Percentiles rank a stretch among this genome's conserved stretches.
phyloP scores from a whole-genome alignment of 1,140 invertebrate species.

The Aporrectodea caliginosa region DNA sequence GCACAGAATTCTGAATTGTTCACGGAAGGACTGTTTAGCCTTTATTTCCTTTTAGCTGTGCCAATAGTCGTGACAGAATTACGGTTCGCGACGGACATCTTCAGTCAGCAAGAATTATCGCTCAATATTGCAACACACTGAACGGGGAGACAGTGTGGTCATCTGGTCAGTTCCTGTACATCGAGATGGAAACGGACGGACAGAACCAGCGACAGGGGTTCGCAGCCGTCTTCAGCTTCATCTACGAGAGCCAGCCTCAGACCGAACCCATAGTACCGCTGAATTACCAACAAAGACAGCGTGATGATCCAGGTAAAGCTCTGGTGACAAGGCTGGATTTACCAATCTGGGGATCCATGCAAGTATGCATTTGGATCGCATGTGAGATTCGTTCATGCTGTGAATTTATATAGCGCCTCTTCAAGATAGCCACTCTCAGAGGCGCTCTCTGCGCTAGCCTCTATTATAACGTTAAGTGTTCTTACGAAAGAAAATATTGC shows the following conservation, averaged over 20 bases:
- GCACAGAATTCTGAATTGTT: no score
- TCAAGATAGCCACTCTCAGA: no score
- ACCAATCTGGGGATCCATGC: no score
- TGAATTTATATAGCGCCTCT: no score
- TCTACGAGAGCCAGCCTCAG: not conserved
- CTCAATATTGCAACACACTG: slow-evolving; percentile 74
- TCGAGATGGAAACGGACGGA: slow-evolving; percentile 79
- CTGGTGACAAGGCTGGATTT: no score
- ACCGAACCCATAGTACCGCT: not conserved
- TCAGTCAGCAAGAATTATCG: slow-evolving; percentile 65
- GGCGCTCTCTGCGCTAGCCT: no score
- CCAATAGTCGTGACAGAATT: slow-evolving; percentile 75
- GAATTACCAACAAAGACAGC: not conserved
- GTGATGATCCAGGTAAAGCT: not conserved
- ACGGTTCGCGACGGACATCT: slow-evolving; percentile 71
- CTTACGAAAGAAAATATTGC: no score
- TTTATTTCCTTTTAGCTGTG: slow-evolving; percentile 61
- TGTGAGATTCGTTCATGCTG: no score
- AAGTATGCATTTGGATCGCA: no score
- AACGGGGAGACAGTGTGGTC: slow-evolving; percentile 73
- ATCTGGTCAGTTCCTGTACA: slow-evolving; percentile 67
- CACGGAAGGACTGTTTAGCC: no score
- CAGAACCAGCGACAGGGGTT: slow-evolving; percentile 78
- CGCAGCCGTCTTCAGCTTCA: slow-evolving; percentile 74
- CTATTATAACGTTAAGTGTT: no score